These are phyloP conservation scores for Cataglyphis cursor DNA, from an alignment of 2,888 invertebrate genomes.

Conservation along the genomic window DNA sequence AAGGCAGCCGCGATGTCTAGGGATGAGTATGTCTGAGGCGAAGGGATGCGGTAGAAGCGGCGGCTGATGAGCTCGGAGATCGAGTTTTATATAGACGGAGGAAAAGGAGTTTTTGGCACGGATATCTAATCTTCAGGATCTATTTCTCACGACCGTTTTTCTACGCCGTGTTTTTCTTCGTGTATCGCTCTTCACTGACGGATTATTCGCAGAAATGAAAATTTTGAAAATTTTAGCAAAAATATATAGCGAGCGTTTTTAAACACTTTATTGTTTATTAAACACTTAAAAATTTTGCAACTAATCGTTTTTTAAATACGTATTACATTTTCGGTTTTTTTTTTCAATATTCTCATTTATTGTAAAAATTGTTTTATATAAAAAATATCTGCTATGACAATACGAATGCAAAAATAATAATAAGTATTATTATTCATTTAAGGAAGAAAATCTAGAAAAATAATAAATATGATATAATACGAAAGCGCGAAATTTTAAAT, in stretches of 20 bases:
- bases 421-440: background rate
- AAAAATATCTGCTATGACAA: background rate
- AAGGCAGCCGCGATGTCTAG: slow-evolving; percentile 63
- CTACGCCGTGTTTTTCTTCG: background rate
- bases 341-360: background rate
- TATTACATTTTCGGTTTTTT: background rate
- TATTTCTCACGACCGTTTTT: slow-evolving; percentile 27
- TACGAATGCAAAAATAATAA: slow-evolving; percentile 1
- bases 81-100: slow-evolving; percentile 49
- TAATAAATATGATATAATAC: background rate
- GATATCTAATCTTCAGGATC: slow-evolving; percentile 46
- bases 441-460: slow-evolving; percentile 1
- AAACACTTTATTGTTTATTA: background rate
- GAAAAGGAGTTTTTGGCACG: slow-evolving; percentile 35
- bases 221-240: background rate
- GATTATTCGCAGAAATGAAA: background rate
- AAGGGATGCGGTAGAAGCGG: slow-evolving; percentile 21
- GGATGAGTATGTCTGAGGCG: slow-evolving; percentile 29
- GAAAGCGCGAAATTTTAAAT: background rate
- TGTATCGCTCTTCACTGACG: background rate
- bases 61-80: slow-evolving; percentile 46
- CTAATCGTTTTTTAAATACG: background rate
- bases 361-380: background rate
- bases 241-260: background rate
- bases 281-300: background rate